Base-by-base conservation (phyloP, 2,113 vertebrate species). In the Laterallus jamaicensis region DNA sequence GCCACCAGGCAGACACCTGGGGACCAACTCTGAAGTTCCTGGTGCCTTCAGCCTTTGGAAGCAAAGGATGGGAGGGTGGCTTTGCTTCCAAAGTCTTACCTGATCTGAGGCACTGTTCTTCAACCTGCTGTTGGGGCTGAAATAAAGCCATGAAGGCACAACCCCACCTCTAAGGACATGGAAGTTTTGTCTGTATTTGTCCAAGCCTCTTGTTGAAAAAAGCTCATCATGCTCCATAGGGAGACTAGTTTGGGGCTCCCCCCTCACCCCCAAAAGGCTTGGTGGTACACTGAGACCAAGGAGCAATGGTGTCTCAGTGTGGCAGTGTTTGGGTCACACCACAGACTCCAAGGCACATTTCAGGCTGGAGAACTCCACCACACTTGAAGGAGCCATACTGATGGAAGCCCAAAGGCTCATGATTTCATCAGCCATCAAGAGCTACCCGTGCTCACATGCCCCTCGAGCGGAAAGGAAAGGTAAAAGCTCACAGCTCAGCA, bases 221-320 rank as follows among this genome's bases (percentile, higher is more conserved):
- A 75, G 32, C 0, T 1, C 26, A 55, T 25, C 9, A 3, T 2
- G 12, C 32, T 52, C 44, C 24, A 12, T 1, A 56, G 28, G 62
- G 66, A 11, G 4, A 21, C 50, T 18, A 12, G 12, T n/a, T 8
- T 32, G 24, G 40, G 2, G 3, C 31, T 4, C 24, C 32, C 8
- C 26, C 10, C 26, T 26, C n/a, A n/a, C n/a, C 18, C 9, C 50
- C 11, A 18, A 82, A 55, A 42, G 47, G n/a, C 28, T 75, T 15
- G 44, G 64, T 47, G 10, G 9, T n/a, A 28, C 8, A 7, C 47
- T 10, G 17, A 63, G 35, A 24, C 14, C 40, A 54, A 66, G 44
- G 12, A 73, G 37, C 54, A 86, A 15, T 11, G 25, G 25, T 17
- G 56, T 59, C 6, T 35, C 3, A 0, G 15, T 8, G 39, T 15